Base-by-base conservation (phyloP, 2,113 vertebrate genomes). In the Equus przewalskii region DNA sequence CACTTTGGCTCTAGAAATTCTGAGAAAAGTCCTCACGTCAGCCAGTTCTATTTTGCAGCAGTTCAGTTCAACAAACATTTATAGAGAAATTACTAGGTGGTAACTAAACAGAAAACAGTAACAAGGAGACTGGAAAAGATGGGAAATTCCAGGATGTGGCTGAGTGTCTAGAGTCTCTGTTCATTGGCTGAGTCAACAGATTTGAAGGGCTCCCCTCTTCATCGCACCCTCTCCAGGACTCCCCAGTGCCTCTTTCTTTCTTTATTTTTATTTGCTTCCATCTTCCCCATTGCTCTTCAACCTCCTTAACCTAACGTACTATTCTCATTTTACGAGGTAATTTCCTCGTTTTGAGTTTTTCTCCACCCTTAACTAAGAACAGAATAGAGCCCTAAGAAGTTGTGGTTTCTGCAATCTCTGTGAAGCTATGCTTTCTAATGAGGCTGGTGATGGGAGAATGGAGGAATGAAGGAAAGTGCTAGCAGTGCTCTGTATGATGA, bases 41-140 rank as follows among this genome's bases (percentile, higher is more conserved):
- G 58, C 69, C 79, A 83, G 18, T 46, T 94, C 82, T 82, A 41
- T 91, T 96, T 94, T 90, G 70, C n/a, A 82, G 49, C 6, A 51
- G 44, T 93, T 84, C 4, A 46, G 44, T 56, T 84, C 49, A 51
- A 24, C 54, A 80, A 30, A 84, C 30, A 13, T n/a, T 85, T 82
- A 82, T 36, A 65, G 46, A 82, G 56, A 19, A 62, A 75, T 95
- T 76, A 65, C 82, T 54, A 51, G 36, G 60, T 24, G 54, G 33
- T 6, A 1, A 58, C 26, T 36, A 70, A 88, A 58, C 19, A 16
- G 82, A 51, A n/a, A 80, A 56, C 10, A 10, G 49, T 44, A 11
- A 46, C 7, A 24, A 78, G 67, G 51, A 54, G 24, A 26, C 26
- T 0, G 2, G 62, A 49, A 49, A 96, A n/a, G 73, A 79, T 33